These are phyloP conservation scores for Porphyrio hochstetteri DNA, from an alignment of 2,113 vertebrate species.

Conservation along the genomic window DNA sequence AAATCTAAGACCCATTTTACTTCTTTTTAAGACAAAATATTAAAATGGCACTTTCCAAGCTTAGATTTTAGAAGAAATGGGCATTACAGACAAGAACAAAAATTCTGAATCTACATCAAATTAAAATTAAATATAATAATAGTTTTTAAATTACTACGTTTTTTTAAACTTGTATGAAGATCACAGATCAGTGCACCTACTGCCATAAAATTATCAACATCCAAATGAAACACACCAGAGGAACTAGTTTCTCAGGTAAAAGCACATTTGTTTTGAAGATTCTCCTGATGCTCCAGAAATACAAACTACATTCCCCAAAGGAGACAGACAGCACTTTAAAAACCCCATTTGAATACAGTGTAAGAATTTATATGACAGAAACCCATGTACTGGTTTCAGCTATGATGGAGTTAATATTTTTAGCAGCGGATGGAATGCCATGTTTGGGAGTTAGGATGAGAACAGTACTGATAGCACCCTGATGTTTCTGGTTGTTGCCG, in stretches of 20 bases:
- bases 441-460: too few relatives aligned
- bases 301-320: neutral
- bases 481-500: too few relatives aligned
- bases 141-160: too few relatives aligned
- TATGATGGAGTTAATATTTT: too few relatives aligned
- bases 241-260: neutral
- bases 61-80: neutral
- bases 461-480: too few relatives aligned
- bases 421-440: too few relatives aligned
- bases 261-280: neutral
- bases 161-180: neutral
- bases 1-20: neutral
- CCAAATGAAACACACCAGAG: neutral
- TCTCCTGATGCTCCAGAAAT: neutral
- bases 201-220: neutral
- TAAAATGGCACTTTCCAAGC: neutral
- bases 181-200: neutral
- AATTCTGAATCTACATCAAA: neutral
- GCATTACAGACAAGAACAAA: neutral
- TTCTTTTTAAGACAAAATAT: neutral
- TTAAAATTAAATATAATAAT: neutral
- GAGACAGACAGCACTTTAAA: neutral
- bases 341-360: neutral
- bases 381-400: too few relatives aligned
- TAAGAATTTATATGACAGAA: neutral